Evolutionary conservation across 2,888 invertebrate species (phyloP), one percentile per base, ranked within the genome.

Genomic region (Himalopsyche tibetana): DNA sequence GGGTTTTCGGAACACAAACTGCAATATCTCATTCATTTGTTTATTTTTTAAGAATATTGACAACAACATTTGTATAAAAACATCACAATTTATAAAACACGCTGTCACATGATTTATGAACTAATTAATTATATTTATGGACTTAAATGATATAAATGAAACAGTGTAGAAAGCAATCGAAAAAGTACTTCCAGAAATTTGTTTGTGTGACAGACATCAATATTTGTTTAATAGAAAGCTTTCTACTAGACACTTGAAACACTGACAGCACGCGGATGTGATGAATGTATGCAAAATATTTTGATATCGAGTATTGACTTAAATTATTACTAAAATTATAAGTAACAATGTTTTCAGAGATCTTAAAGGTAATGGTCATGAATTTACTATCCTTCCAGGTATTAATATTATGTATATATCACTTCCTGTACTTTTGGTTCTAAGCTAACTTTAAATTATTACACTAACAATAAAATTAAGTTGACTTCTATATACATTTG

Each of bases 41-140:
- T 69, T 74, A 74, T 74, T 51, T 74, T 74, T 74, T 74, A 38
- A 15, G 74, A 74, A 74, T 74, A 74, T 74, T 74, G 74, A 69
- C 36, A 36, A 74, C 28, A 74, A 74, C 51, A 74, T 36, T 74
- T 74, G 74, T 74, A 74, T 74, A 74, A 74, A 63, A 74, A 74
- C 74, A 74, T 74, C 74, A 74, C 74, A 74, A 74, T 74, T 74
- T 74, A 74, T 38, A 74, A 69, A 69, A 74, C 9, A 74, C 74
- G 36, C 74, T 38, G 74, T 36, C 74, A 28, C 11, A 28, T 63
- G 28, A 28, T 19, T 28, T 63, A 63, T 63, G 63, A 63, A 28
- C 63, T 63, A 63, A 74, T 74, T 15, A 74, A 36, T 36, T 74
- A 4, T 74, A 74, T 36, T 74, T 74, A 36, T 36, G n/a, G 15